Evolutionary conservation across 2,888 invertebrate species (phyloP), one percentile per base, ranked within the genome.

Genomic region (Nudaria mundana): DNA sequence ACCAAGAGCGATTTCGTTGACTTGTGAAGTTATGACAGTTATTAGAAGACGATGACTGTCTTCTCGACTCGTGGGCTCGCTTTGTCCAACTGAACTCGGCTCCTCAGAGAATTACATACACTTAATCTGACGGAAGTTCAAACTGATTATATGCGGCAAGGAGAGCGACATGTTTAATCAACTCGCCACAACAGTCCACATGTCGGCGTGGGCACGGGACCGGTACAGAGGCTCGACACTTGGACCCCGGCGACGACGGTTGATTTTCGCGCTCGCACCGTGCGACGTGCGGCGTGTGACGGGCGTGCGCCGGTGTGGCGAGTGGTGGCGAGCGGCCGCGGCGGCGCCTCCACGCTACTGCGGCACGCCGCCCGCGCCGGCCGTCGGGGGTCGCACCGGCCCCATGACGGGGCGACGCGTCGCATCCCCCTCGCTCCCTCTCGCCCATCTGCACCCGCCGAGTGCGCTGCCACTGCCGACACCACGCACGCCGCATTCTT

Each of bases 401-500:
- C 65, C 61, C 57, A 66, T n/a, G n/a, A n/a, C 86, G 81, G n/a
- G 18, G 4, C 20, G 63, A 70, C 71, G 68, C 72, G 67, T 71
- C 71, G 71, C 73, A 76, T 76, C 76, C 79, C 74, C 72, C 72
- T 66, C 64, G 63, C 64, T 48, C 66, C 59, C 68, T 66, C 61
- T 66, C 56, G 67, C 56, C 57, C 70, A 71, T 64, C 66, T 52
- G 40, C 63, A 62, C 66, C 62, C 64, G 62, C n/a, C n/a, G n/a
- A n/a, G n/a, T n/a, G n/a, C n/a, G n/a, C 68, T 74, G 66, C 73
- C n/a, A 62, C 67, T 71, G 48, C 63, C 68, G 58, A 67, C 81
- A 79, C 76, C 85, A 84, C 86, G 85, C 86, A 84, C 84, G 80
- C 83, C 85, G 83, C 84, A 85, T 83, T 81, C 82, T 79, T 82